Base-by-base conservation (phyloP, 1,140 invertebrate genomes). In the Lethrus apterus region DNA sequence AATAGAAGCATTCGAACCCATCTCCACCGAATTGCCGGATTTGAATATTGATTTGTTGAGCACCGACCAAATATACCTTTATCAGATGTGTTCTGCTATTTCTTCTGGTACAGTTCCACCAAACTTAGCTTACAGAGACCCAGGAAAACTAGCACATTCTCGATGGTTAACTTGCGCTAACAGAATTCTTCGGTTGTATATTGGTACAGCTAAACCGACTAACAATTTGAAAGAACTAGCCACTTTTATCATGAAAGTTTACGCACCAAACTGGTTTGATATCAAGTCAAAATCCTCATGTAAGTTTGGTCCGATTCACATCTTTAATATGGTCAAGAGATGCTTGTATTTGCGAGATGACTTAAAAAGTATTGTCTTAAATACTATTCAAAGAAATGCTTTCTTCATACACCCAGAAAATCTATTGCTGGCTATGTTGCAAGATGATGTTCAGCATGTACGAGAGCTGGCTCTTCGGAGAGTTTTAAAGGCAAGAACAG, bases 371-470 rank as follows among this genome's bases (percentile, higher is more conserved):
- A 29, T 29, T 29, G 24, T 29, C n/a, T 29, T 29, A 8, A 7
- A n/a, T 8, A 29, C 24, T n/a, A 29, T 29, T 8, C 24, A 29
- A n/a, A 49, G 56, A 38, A 61, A 62, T 31, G 44, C 32, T 14
- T 59, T 51, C 30, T 57, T 60, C 21, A 51, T 46, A n/a, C 62
- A 64, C 53, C 44, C 55, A 1, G 64, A 64, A 55, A 68, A 66
- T 47, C 4, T 66, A 26, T 43, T 67, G 42, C 40, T 68, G 21
- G 45, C 54, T 17, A 65, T 66, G 59, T 23, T 64, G 20, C 17
- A 30, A 20, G 64, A 67, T 46, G 42, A 54, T 1, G 20, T 47
- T 44, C 14, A 34, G 30, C 49, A 60, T 44, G 56, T 63, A 31
- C 9, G 54, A 44, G 54, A 61, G 38, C 41, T 64, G 10, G 58